A percentile compares a stretch with the other conserved stretches of the same genome.
Conservation (phyloP, 2,888 invertebrate genomes). For the Macaria liturata region DNA sequence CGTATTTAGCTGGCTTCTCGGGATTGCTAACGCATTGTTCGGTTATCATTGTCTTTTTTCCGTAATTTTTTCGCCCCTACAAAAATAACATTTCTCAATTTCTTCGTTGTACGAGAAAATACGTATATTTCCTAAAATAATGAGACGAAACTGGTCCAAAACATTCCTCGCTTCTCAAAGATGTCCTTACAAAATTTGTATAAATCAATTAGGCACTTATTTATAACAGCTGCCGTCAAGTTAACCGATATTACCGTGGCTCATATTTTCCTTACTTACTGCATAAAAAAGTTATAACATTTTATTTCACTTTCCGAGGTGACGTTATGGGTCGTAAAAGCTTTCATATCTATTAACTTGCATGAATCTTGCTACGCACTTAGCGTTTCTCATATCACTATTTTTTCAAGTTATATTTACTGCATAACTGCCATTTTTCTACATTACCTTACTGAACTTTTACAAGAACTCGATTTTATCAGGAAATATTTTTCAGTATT, state of each 20-base stretch:
- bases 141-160: conserved; percentile 1
- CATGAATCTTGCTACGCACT: conserved; percentile 55
- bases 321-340: conserved; percentile 65
- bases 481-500: no score
- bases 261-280: conserved; percentile 44
- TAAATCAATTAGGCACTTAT: conserved; percentile 28
- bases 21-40: conserved; percentile 20
- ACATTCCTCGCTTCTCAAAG: conserved; percentile 2
- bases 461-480: no score
- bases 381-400: conserved; percentile 39
- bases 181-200: conserved; percentile 14
- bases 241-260: conserved; percentile 35
- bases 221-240: conserved; percentile 20
- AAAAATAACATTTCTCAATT: conserved; percentile 14
- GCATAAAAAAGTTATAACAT: conserved; percentile 58
- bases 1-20: conserved; percentile 23
- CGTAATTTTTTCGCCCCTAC: conserved; percentile 4
- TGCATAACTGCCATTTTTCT: background rate
- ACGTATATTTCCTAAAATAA: conserved; percentile 6
- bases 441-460: background rate
- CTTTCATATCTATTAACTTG: conserved; percentile 65
- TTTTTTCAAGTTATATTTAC: conserved; percentile 32
- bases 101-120: conserved; percentile 8
- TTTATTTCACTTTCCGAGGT: conserved; percentile 64
- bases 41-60: conserved; percentile 19